Base-by-base conservation (phyloP, 2,797 vertebrate genomes). In the Rousettus madagascariensis region DNA sequence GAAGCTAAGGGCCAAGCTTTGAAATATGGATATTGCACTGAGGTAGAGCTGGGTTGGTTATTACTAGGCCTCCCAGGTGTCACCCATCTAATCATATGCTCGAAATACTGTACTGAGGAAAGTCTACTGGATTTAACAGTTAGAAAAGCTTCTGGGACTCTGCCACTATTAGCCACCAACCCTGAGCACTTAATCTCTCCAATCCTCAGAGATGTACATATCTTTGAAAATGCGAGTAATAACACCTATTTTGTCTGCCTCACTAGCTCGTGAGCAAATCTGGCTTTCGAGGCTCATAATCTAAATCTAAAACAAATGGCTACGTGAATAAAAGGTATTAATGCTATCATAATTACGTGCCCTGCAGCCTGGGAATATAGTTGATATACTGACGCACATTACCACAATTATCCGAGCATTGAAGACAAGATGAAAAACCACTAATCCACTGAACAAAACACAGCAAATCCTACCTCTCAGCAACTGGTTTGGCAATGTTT, bases 401-500 rank as follows among this genome's bases (percentile, higher is more conserved):
- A 57, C 53, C 86, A 77, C 69, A 69, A 36, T 71, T 87, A 93
- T n/a, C 89, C 59, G 38, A 87, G 69, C 74, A 91, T 5, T 36
- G 59, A 96, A 93, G 90, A 82, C 79, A 87, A 84, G 49, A 91
- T 49, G 82, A 92, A 92, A 95, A 96, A 72, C 94, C 96, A 94
- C 11, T 4, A 92, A 57, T 49, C 41, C 94, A 80, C 53, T 41
- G 33, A 71, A 96, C 69, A 90, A 94, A 96, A 86, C 78, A 96
- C 78, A 83, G 92, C 86, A 94, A 97, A 97, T 97, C 98, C 95
- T 99, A 99, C 99, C 99, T 99, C 98, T 99, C 99, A 86, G 99
- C 99, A 61, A 99, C 99, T 86, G 99, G 99, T 97, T 99, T 99
- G 95, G 99, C 99, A 96, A 99, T 99, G 93, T 95, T 98, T 96